Evolutionary conservation across 1,140 invertebrate genomes (phyloP), one percentile per base, ranked within the genome.

Genomic region (Penaeus vannamei): DNA sequence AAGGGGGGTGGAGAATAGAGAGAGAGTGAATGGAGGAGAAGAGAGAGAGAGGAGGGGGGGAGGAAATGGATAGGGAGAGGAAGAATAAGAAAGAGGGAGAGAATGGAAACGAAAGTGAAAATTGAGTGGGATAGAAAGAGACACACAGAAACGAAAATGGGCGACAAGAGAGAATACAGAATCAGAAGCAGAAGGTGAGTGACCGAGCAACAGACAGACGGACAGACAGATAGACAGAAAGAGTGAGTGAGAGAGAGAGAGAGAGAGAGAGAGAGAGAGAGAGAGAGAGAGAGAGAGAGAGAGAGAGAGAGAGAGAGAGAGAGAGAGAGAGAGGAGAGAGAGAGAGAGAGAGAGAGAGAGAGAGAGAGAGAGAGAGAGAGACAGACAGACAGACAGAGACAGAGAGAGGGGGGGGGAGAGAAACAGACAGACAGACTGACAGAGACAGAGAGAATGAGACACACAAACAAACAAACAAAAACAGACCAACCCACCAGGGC

Each of bases 221-320:
- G 64, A 29, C 12, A 69, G 64, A 69, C 20, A 72, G 69, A 72
- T 17, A 72, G 69, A 72, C 20, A 72, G 69, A 72, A n/a, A 72
- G 69, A 72, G 69, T n/a, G 69, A 72, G 69, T n/a, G 72, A 76
- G 72, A 76, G n/a, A 32, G 26, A 0, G n/a, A 32, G 26, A 3
- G 26, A 7, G 69, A 76, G n/a, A 3, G 3, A 23, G n/a, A n/a
- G n/a, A 72, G n/a, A 12, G n/a, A n/a, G 26, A 23, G 32, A 14
- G 14, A 2, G 4, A 8, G n/a, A 0, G 14, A 1, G n/a, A n/a
- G 14, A n/a, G n/a, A 2, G 66, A n/a, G 17, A 14, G 0, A n/a
- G 66, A 69, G 10, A 20, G 1, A 69, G 23, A 69, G 36, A 5
- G 5, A 5, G 36, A 5, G 5, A 36, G 36, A 5, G 5, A 5